These are phyloP conservation scores for Macropis europaea DNA, from an alignment of 2,888 invertebrate species.

Conservation along the genomic window DNA sequence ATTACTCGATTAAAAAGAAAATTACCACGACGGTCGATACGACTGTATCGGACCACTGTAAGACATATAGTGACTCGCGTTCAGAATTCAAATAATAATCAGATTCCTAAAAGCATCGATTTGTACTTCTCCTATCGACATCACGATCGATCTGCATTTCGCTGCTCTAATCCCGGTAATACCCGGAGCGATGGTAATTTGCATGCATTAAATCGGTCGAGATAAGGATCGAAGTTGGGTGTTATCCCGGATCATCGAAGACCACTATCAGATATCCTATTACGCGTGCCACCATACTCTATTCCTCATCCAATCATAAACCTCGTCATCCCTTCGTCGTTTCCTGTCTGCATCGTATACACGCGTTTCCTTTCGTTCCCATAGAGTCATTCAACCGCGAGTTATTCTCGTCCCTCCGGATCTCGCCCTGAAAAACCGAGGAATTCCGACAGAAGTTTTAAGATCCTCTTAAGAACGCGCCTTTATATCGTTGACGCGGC, in stretches of 20 bases:
- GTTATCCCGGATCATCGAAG: conserved; percentile 56
- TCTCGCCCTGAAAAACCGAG: background rate
- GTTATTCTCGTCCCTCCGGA: background rate
- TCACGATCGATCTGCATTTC: conserved; percentile 48
- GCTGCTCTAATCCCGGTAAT: conserved; percentile 56
- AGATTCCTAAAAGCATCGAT: conserved; percentile 24
- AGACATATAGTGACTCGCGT: too few relatives aligned
- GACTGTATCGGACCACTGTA: too few relatives aligned
- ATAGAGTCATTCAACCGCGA: conserved; percentile 6
- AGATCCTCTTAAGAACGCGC: too few relatives aligned
- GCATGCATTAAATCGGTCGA: conserved; percentile 58
- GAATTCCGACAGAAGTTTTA: too few relatives aligned
- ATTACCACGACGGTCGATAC: too few relatives aligned
- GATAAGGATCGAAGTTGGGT: conserved; percentile 51
- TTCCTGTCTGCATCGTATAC: conserved; percentile 19
- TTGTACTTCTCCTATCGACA: conserved; percentile 11
- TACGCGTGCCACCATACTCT: conserved; percentile 42
- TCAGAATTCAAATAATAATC: conserved; percentile 22
- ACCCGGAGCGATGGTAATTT: conserved; percentile 51
- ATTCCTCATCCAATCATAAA: conserved; percentile 35
- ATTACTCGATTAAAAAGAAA: too few relatives aligned
- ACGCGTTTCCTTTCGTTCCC: conserved; percentile 30
- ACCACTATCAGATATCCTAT: conserved; percentile 55
- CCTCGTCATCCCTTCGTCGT: conserved; percentile 6
- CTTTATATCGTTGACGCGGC: too few relatives aligned